Conservation (phyloP, 2,113 vertebrate species). For the Malurus cyaneus region DNA sequence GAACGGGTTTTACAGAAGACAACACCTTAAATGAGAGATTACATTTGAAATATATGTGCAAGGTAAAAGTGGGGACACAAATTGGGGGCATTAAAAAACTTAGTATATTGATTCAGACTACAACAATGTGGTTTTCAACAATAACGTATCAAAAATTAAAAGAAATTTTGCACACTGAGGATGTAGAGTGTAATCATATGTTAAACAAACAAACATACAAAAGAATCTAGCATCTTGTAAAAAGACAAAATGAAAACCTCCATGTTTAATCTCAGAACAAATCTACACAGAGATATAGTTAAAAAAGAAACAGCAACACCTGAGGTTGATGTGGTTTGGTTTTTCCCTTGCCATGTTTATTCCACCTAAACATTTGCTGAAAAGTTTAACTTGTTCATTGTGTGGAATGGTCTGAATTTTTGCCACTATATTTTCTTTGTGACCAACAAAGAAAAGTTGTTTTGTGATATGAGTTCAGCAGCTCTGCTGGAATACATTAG, state of each 20-base stretch:
- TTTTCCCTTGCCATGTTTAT: background rate
- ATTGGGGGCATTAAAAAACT: background rate
- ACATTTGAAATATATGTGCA: background rate
- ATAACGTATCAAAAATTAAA: background rate
- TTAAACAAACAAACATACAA: background rate
- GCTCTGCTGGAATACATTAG: background rate
- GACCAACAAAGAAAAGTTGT: background rate
- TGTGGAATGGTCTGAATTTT: background rate
- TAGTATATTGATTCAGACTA: background rate
- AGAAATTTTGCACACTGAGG: background rate
- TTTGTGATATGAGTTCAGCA: background rate
- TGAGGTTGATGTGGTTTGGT: background rate
- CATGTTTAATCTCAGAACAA: background rate
- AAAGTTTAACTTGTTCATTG: background rate
- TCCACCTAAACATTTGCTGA: background rate
- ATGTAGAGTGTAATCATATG: background rate
- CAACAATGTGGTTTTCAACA: background rate
- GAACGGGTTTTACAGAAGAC: background rate
- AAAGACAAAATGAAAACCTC: background rate
- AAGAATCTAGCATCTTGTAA: background rate
- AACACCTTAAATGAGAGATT: background rate
- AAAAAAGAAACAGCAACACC: background rate
- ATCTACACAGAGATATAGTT: fast-evolving
- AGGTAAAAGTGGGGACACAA: background rate
- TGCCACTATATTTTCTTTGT: too few species aligned